Base-by-base conservation (phyloP, 1,140 invertebrate species). In the Drosophila hydei region DNA sequence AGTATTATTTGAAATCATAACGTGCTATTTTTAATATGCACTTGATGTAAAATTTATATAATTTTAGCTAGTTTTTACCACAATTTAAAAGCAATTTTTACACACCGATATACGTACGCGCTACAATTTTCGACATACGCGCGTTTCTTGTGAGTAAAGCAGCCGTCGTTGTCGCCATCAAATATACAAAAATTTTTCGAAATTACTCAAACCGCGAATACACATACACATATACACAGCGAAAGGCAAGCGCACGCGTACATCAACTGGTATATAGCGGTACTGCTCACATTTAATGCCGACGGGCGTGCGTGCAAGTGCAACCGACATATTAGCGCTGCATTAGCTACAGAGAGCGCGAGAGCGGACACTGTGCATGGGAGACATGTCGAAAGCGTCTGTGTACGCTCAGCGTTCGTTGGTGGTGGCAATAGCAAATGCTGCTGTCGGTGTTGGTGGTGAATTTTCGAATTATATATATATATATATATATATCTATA, bases 141-240 rank as follows among this genome's bases (percentile, higher is more conserved):
- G 89, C 85, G 85, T 90, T 90, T 87, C 79, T 87, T 79, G 72
- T 76, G 79, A 79, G 79, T 81, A 81, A 75, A 80, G 77, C 75
- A 79, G 60, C 61, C 72, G 79, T 79, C 80, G 80, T 65, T 62
- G 80, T 87, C 81, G 79, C 84, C 89, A 84, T 87, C 89, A 91
- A 91, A 91, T 91, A 90, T 91, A 91, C 89, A 91, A 89, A 89
- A 89, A 69, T 69, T 78, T 78, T 88, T 88, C 83, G 83, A 88
- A 88, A 88, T 88, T 88, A 88, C 83, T 88, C 79, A 88, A 88
- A 83, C 79, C 73, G 75, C 78, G 83, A 89, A 89, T 88, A 83
- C 83, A 88, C 75, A 85, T 74, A 70, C 58, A 85, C 62, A 80
- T 60, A 76, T 50, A 70, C 30, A 70, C 52, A 74, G 36, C 42